Evolutionary conservation across 2,797 vertebrate species (phyloP).

Genomic region (Hipposideros larvatus): DNA sequence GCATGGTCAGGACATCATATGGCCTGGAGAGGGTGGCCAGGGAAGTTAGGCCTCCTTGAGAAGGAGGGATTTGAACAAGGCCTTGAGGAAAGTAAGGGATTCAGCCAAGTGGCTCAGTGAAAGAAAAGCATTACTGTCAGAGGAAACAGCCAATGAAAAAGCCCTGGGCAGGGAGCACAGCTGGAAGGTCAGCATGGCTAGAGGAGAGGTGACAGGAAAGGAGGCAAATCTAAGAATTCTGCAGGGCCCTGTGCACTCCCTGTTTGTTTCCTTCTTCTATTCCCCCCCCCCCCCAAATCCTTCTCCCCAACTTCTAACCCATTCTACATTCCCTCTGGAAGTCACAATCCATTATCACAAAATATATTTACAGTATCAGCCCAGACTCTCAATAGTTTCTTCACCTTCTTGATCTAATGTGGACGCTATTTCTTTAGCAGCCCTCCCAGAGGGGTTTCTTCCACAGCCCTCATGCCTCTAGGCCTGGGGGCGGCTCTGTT

Average conservation of each 20-base stretch:
- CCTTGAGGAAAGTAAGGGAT: not conserved
- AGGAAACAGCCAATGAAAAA: not conserved
- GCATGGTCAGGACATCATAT: not conserved
- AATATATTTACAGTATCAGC: not conserved
- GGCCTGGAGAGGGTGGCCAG: not conserved
- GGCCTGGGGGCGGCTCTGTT: not conserved
- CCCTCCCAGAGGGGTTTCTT: not conserved
- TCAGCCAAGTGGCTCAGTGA: not conserved
- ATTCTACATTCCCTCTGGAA: not conserved
- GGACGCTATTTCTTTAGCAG: not conserved
- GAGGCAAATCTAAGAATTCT: not conserved
- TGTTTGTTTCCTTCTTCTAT: not conserved
- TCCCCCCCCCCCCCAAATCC: rapidly evolving
- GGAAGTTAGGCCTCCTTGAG: not conserved
- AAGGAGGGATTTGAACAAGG: not conserved
- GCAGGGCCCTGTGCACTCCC: not conserved
- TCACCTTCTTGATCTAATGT: not conserved
- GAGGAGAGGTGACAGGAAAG: not conserved
- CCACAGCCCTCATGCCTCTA: not conserved
- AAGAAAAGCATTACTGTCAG: not conserved
- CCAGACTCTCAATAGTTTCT: not conserved
- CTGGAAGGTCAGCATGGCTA: not conserved
- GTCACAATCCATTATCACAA: not conserved
- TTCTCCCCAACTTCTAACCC: not conserved
- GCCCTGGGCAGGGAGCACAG: no score